A percentile compares a stretch with the other conserved stretches of the same genome.
Conservation (phyloP, 2,888 invertebrate species). For the Shargacucullia verbasci region DNA sequence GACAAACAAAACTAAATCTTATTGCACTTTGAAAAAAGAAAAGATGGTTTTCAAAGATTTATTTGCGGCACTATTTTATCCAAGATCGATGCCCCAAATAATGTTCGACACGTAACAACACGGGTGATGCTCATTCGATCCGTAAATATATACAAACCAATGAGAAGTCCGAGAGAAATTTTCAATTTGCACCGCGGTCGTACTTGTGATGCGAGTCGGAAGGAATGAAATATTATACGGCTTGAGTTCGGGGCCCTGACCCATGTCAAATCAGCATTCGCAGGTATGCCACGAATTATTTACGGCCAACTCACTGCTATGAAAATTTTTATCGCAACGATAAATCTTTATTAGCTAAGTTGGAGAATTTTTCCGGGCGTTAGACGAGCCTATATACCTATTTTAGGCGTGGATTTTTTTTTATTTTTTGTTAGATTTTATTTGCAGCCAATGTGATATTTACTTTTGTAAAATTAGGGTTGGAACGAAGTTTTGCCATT, state of each 20-base stretch:
- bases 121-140: constrained; percentile 14
- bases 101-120: not conserved
- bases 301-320: constrained; percentile 83
- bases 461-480: constrained; percentile 30
- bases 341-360: constrained; percentile 85
- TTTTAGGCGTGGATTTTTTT: constrained; percentile 43
- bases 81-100: no score
- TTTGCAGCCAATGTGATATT: constrained; percentile 24
- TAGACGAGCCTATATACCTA: constrained; percentile 52
- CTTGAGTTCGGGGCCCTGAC: constrained; percentile 76
- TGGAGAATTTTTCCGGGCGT: constrained; percentile 68
- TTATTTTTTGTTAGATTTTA: constrained; percentile 33
- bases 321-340: constrained; percentile 83
- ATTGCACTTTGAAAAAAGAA: no score
- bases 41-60: no score
- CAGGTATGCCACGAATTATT: constrained; percentile 87
- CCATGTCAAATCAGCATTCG: constrained; percentile 87
- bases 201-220: constrained; percentile 77
- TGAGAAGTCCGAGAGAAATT: constrained; percentile 74
- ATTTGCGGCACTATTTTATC: not conserved
- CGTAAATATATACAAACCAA: constrained; percentile 55
- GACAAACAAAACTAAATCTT: no score
- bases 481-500: constrained; percentile 13
- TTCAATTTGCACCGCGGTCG: constrained; percentile 79
- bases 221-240: constrained; percentile 85